Percentiles rank a stretch among this genome's conserved stretches.
phyloP scores from a whole-genome alignment of 2,113 vertebrate species.

The Calcarius ornatus region DNA sequence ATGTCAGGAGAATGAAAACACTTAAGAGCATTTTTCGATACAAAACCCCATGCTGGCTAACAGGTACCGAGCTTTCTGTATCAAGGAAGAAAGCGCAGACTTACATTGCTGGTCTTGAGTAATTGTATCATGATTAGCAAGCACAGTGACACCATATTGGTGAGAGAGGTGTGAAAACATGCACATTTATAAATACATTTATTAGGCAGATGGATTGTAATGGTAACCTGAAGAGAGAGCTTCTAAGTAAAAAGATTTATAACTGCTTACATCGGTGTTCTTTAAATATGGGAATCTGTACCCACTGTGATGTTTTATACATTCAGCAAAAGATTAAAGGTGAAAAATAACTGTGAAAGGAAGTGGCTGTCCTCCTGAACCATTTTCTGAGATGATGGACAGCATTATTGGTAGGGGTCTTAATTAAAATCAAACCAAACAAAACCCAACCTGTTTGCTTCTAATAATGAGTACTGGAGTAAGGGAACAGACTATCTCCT shows the following conservation, averaged over 20 bases:
- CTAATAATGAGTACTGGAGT: neutral
- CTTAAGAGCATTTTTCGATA: neutral
- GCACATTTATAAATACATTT: neutral
- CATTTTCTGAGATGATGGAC: conserved; percentile 10
- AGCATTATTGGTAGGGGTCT: conserved; percentile 13
- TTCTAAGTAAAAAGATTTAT: conserved; percentile 4
- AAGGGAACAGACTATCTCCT: neutral
- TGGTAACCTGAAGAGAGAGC: neutral
- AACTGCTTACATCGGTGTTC: neutral
- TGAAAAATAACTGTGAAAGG: conserved; percentile 15
- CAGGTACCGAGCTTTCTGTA: neutral
- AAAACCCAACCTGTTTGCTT: neutral
- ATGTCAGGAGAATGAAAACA: neutral
- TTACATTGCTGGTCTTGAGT: neutral
- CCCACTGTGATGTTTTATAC: conserved; percentile 7
- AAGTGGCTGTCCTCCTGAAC: conserved; percentile 12
- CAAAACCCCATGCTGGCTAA: neutral
- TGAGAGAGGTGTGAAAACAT: neutral
- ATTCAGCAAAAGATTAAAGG: neutral
- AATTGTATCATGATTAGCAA: conserved; percentile 4
- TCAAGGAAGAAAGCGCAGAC: neutral
- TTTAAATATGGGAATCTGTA: conserved; percentile 16
- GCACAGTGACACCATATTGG: neutral
- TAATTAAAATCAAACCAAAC: conserved; percentile 46
- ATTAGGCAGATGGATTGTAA: conserved; percentile 18